Percentiles rank a stretch among this genome's conserved stretches.
Evolutionary conservation across 2,888 invertebrate genomes (phyloP).

Genomic region (Ormyrus nitidulus): DNA sequence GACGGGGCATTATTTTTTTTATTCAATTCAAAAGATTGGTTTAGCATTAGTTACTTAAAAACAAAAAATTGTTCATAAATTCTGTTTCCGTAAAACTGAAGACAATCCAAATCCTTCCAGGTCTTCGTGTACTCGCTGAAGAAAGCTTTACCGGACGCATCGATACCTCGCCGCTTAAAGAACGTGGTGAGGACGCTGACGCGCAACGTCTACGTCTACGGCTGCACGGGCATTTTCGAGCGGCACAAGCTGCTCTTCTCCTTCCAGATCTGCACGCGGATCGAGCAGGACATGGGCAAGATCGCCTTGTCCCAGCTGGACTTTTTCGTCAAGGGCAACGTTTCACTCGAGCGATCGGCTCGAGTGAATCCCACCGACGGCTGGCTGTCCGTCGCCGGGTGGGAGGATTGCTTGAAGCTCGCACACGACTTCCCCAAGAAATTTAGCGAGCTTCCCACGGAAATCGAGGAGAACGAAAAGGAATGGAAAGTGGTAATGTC

Average conservation of each 20-base stretch:
- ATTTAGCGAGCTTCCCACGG: conserved; percentile 81
- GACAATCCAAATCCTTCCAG: conserved; percentile 64
- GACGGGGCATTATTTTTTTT: no score
- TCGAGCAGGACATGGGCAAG: conserved; percentile 83
- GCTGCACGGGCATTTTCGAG: conserved; percentile 94
- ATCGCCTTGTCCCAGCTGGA: conserved; percentile 86
- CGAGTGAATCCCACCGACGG: conserved; percentile 79
- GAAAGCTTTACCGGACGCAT: conserved; percentile 88
- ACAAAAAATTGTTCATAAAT: no score
- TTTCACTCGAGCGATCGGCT: conserved; percentile 85
- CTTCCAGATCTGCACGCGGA: conserved; percentile 91
- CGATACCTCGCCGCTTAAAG: conserved; percentile 83
- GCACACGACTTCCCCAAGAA: conserved; percentile 81
- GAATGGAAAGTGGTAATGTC: conserved; percentile 83
- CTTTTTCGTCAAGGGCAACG: conserved; percentile 93
- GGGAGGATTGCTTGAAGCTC: conserved; percentile 90
- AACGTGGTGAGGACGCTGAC: conserved; percentile 92
- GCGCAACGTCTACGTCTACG: conserved; percentile 92
- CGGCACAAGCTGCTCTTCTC: conserved; percentile 93
- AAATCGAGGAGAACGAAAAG: conserved; percentile 77
- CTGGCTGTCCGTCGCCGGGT: conserved; percentile 86
- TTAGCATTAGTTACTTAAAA: no score
- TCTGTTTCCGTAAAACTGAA: no score
- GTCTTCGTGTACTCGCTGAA: conserved; percentile 89
- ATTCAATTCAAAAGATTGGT: no score